phyloP scores from a whole-genome alignment of 2,113 vertebrate genomes.

The Lathamus discolor region DNA sequence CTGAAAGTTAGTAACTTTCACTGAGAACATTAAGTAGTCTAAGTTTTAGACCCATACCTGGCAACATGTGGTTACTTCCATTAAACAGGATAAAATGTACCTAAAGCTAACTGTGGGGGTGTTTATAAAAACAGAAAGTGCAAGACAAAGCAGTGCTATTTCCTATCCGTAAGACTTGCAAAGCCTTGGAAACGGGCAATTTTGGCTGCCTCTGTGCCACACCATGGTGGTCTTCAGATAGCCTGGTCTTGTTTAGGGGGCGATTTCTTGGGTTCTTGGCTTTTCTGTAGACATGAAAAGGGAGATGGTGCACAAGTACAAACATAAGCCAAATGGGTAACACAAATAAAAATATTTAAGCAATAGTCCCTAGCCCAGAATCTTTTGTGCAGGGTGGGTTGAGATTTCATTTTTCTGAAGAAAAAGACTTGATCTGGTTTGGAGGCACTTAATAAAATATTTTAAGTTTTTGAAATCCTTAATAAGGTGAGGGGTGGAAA shows the following conservation, averaged over 20 bases:
- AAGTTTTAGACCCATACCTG: conserved; percentile 14
- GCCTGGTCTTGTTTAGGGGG: neutral
- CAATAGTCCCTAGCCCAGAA: neutral
- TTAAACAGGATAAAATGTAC: conserved; percentile 19
- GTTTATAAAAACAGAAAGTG: conserved; percentile 61
- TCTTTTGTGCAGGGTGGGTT: neutral
- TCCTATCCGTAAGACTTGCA: neutral
- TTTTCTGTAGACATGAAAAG: neutral
- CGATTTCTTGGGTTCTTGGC: neutral
- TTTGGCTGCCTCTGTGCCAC: neutral
- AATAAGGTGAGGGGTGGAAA: neutral
- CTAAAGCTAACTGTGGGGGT: neutral
- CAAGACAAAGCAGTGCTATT: conserved; percentile 45
- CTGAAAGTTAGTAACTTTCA: neutral
- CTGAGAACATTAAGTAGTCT: neutral
- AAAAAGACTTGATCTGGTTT: neutral
- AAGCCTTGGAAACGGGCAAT: neutral
- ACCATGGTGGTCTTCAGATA: neutral
- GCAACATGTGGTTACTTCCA: neutral
- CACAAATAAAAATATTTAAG: neutral
- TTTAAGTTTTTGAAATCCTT: neutral
- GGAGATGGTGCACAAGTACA: neutral
- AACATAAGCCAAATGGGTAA: neutral
- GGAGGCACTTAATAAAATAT: neutral
- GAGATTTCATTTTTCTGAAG: neutral